Conservation (phyloP, 2,113 vertebrate species). For the Ceuthmochares aereus region DNA sequence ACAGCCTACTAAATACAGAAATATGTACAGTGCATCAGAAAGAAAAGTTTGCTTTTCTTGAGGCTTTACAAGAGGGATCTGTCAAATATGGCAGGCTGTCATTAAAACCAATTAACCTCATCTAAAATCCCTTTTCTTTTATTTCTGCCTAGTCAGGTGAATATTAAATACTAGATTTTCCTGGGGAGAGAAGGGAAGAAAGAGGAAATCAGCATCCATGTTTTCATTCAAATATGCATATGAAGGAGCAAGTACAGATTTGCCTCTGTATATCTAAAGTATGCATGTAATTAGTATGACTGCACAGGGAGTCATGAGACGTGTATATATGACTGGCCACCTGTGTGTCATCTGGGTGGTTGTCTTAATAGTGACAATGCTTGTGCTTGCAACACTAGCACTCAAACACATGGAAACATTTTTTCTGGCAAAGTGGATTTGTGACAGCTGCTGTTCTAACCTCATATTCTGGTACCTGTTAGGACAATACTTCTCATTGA, state of each 20-base stretch:
- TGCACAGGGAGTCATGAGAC: neutral
- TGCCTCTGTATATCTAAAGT: neutral
- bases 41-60: neutral
- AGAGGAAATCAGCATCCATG: slow-evolving; percentile 38
- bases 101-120: slow-evolving; percentile 54
- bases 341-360: neutral
- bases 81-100: slow-evolving; percentile 50
- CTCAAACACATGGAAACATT: neutral
- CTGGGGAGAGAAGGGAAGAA: neutral
- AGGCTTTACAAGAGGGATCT: neutral
- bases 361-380: neutral
- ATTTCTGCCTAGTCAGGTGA: slow-evolving; percentile 57
- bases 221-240: neutral
- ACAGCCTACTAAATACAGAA: neutral
- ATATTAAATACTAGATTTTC: slow-evolving; percentile 39
- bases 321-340: neutral
- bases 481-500: neutral
- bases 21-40: neutral
- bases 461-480: rapidly evolving
- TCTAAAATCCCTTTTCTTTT: slow-evolving; percentile 28
- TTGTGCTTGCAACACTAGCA: neutral
- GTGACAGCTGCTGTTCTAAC: neutral
- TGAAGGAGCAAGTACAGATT: slow-evolving; percentile 26
- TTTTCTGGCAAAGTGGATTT: neutral
- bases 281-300: slow-evolving; percentile 7